Conservation (phyloP, 1,140 invertebrate genomes). For the Cyphomyrmex costatus region DNA sequence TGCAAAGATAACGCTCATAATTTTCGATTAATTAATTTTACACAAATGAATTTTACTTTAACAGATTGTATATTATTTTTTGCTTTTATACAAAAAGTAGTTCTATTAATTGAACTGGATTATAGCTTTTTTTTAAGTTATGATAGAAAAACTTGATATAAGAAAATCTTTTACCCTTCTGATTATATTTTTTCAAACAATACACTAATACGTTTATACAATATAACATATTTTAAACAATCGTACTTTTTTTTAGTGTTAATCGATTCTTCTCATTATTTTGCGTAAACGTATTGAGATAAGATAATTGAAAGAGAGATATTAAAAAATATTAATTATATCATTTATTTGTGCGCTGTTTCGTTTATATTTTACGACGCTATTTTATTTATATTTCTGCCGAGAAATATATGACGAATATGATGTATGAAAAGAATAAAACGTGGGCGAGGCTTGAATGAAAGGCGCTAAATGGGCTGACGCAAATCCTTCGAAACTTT, state of each 20-base stretch:
- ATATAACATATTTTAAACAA: neutral
- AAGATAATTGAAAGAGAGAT: neutral
- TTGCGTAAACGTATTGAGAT: neutral
- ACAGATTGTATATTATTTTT: neutral
- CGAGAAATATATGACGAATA: neutral
- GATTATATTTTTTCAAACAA: neutral
- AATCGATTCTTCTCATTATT: neutral
- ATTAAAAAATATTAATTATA: conserved; percentile 7
- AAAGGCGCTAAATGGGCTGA: conserved; percentile 37
- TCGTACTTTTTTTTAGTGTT: neutral
- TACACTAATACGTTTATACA: neutral
- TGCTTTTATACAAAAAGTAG: neutral
- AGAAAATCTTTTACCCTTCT: neutral
- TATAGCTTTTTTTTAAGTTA: neutral
- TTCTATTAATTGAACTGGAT: neutral
- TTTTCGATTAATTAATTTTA: neutral
- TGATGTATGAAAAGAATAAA: neutral
- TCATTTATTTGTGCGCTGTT: neutral
- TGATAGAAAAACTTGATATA: neutral
- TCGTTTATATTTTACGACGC: neutral
- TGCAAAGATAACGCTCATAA: neutral
- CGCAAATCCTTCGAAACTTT: conserved; percentile 50
- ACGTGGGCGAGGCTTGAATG: conserved; percentile 36
- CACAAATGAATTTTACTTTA: conserved; percentile 1
- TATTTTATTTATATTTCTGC: neutral